Evolutionary conservation across 2,113 vertebrate genomes (phyloP).

Genomic region (Otus sunia): DNA sequence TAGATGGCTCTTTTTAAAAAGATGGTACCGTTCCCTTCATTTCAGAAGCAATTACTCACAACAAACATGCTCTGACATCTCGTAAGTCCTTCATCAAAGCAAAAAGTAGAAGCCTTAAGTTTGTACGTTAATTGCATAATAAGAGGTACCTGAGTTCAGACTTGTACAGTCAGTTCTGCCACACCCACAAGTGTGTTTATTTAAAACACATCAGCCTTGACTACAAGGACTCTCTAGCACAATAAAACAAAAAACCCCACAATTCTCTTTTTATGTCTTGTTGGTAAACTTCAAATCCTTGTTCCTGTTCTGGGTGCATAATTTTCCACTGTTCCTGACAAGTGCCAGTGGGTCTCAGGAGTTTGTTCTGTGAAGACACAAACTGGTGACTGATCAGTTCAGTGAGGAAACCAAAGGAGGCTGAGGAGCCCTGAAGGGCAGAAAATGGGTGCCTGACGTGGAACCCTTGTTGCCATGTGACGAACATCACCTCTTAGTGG

Average conservation of each 20-base stretch:
- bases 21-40: neutral
- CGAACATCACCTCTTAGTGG: neutral
- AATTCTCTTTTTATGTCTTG: neutral
- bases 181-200: neutral
- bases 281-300: neutral
- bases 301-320: neutral
- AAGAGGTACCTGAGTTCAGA: neutral
- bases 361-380: neutral
- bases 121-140: neutral
- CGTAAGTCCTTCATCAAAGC: neutral
- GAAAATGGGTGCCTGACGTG: neutral
- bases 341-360: neutral
- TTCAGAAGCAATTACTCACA: neutral
- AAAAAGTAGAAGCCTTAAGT: neutral
- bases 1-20: neutral
- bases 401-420: neutral
- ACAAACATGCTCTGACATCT: neutral
- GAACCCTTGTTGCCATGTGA: neutral
- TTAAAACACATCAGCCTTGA: neutral
- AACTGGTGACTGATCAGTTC: neutral
- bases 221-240: neutral
- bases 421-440: neutral
- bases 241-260: neutral
- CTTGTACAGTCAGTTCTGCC: slow-evolving; percentile 19
- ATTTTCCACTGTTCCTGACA: neutral